Base-by-base conservation (phyloP, 2,888 invertebrate genomes). In the Pelosia muscerda region DNA sequence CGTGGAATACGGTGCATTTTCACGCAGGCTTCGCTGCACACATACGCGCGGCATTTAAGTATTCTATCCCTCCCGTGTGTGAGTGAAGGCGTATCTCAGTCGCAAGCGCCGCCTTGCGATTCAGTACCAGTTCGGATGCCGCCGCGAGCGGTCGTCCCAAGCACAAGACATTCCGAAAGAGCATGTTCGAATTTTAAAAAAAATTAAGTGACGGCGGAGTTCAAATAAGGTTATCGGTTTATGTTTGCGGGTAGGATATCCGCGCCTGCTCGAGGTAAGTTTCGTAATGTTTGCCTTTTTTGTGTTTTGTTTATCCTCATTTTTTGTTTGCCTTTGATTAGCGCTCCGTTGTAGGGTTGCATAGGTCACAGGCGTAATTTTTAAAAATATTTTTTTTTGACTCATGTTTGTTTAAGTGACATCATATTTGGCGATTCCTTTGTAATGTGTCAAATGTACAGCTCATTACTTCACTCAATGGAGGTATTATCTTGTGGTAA, bases 221-320 rank as follows among this genome's bases (percentile, higher is more conserved):
- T 91, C 88, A 90, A 92, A 90, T 86, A 90, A 86, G 88, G 89
- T 91, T 92, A 91, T 90, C 92, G 88, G 83, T 84, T 84, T 83
- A 79, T 88, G 88, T 89, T 90, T 86, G 86, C 87, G 84, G 86
- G 85, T 87, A 89, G 92, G 92, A 92, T 92, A 91, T 90, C 90
- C 88, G 85, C 75, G 82, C 84, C 82, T 79, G 84, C 85, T 81
- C 73, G 75, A 86, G 90, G 91, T 91, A 74, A 90, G 90, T 90
- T 84, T 85, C 80, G 82, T 83, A 85, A 86, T 88, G 81, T 87
- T 86, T 87, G 77, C 81, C 77, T 76, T 86, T 86, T 84, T 86
- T 75, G 79, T 78, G 72, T 73, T 77, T 83, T 82, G 74, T 81
- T 82, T 81, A 79, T 81, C 42, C 74, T 74, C 38, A 54, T 63